phyloP scores from a whole-genome alignment of 1,140 invertebrate species.

The Pygmarrhopalites habei region DNA sequence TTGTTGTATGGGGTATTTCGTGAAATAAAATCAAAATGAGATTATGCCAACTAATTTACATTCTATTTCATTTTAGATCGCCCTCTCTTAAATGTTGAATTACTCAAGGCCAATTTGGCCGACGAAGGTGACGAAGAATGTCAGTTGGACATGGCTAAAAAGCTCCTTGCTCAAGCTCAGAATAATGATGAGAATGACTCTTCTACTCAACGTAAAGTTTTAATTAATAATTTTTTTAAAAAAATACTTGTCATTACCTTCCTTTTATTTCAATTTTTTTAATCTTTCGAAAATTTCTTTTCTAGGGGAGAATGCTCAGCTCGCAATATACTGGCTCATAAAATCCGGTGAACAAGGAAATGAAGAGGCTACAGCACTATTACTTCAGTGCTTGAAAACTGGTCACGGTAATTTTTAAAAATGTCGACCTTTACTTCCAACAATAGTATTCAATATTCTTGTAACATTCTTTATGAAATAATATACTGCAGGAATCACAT shows the following conservation, averaged over 20 bases:
- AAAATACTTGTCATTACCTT: no score
- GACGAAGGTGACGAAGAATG: slow-evolving; percentile 74
- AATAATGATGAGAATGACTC: no score
- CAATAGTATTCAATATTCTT: no score
- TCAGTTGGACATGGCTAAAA: slow-evolving; percentile 68
- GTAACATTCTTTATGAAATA: background rate
- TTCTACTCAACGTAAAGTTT: no score
- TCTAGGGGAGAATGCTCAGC: slow-evolving; percentile 53
- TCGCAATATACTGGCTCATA: slow-evolving; percentile 79
- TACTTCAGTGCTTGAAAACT: slow-evolving; percentile 67
- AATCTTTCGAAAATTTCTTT: slow-evolving; percentile 7
- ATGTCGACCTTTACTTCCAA: no score
- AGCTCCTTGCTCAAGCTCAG: slow-evolving; percentile 42
- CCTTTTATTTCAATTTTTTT: no score
- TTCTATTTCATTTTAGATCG: slow-evolving; percentile 27
- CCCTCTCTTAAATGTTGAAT: slow-evolving; percentile 21
- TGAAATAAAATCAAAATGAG: background rate
- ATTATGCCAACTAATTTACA: background rate
- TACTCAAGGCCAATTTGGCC: slow-evolving; percentile 49
- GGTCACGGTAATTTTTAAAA: slow-evolving; percentile 56
- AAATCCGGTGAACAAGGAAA: slow-evolving; percentile 84
- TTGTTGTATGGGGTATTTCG: background rate
- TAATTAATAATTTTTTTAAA: no score
- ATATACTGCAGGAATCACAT: slow-evolving; percentile 59
- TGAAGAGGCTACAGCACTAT: slow-evolving; percentile 68